These are phyloP conservation scores for Athalia cordata DNA, from an alignment of 2,888 invertebrate species.

Conservation along the genomic window DNA sequence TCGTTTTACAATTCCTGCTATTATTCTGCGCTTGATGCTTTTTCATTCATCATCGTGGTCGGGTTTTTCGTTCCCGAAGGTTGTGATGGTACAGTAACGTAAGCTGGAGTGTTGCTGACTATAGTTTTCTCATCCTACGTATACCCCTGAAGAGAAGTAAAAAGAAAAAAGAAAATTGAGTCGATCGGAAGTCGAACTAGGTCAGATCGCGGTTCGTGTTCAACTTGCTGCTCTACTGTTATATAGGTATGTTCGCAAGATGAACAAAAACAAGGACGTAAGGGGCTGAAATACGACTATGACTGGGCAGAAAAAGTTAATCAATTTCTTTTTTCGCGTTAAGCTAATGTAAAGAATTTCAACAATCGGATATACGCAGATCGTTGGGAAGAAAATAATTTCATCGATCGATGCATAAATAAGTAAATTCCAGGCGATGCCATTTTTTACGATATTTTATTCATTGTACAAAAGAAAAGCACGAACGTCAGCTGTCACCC, in stretches of 20 bases:
- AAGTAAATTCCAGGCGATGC: neutral
- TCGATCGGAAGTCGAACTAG: conserved; percentile 30
- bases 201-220: neutral
- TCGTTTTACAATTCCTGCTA: neutral
- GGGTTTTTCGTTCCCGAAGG: conserved; percentile 1
- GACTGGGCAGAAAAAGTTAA: neutral
- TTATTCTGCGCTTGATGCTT: neutral
- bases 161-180: neutral
- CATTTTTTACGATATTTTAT: neutral
- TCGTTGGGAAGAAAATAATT: conserved; percentile 1
- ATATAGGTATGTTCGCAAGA: neutral
- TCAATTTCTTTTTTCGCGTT: conserved; percentile 1
- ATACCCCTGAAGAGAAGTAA: neutral
- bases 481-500: conserved; percentile 16
- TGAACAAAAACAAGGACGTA: neutral
- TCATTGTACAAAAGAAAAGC: conserved; percentile 12
- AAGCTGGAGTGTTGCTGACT: neutral
- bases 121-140: conserved; percentile 17
- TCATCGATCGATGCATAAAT: conserved; percentile 8
- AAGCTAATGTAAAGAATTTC: too few species aligned
- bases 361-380: too few species aligned
- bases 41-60: conserved; percentile 34
- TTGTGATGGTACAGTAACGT: too few species aligned
- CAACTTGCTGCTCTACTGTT: conserved; percentile 3
- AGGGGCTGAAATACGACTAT: neutral